Evolutionary conservation across 1,140 invertebrate genomes (phyloP).

Genomic region (Heliconius himera): DNA sequence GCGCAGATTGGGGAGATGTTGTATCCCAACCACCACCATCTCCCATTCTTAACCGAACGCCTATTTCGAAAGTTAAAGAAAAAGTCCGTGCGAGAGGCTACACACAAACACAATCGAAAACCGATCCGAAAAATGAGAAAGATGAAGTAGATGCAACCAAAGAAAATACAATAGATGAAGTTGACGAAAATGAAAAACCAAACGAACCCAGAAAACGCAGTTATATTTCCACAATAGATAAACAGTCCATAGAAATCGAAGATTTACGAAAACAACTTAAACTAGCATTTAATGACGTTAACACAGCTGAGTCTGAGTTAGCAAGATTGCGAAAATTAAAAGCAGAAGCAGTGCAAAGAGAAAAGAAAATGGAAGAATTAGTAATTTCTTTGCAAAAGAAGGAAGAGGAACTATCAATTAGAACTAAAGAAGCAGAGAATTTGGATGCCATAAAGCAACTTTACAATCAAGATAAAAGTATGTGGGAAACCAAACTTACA

Average conservation of each 20-base stretch:
- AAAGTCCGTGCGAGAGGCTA: conserved; percentile 84
- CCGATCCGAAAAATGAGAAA: conserved; percentile 67
- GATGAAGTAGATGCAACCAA: conserved; percentile 78
- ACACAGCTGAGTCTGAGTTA: conserved; percentile 85
- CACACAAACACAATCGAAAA: conserved; percentile 81
- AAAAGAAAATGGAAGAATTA: conserved; percentile 88
- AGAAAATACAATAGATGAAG: conserved; percentile 70
- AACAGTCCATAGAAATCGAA: conserved; percentile 86
- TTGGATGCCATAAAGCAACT: conserved; percentile 84
- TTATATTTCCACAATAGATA: conserved; percentile 83
- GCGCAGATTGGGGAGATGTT: conserved; percentile 85
- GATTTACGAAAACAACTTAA: conserved; percentile 83
- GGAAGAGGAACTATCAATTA: conserved; percentile 86
- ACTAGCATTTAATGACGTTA: conserved; percentile 71
- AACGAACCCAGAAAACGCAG: conserved; percentile 78
- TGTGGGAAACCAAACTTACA: conserved; percentile 84
- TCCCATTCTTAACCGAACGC: conserved; percentile 86
- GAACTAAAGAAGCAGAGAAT: conserved; percentile 87
- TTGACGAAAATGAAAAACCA: conserved; percentile 77
- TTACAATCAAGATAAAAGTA: conserved; percentile 84
- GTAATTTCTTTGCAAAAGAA: conserved; percentile 86
- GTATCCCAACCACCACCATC: conserved; percentile 86
- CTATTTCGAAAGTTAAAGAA: conserved; percentile 89
- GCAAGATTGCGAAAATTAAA: conserved; percentile 86
- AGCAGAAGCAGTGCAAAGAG: conserved; percentile 83